These are phyloP conservation scores for Vidua macroura DNA, from an alignment of 2,113 vertebrate genomes.

Conservation along the genomic window DNA sequence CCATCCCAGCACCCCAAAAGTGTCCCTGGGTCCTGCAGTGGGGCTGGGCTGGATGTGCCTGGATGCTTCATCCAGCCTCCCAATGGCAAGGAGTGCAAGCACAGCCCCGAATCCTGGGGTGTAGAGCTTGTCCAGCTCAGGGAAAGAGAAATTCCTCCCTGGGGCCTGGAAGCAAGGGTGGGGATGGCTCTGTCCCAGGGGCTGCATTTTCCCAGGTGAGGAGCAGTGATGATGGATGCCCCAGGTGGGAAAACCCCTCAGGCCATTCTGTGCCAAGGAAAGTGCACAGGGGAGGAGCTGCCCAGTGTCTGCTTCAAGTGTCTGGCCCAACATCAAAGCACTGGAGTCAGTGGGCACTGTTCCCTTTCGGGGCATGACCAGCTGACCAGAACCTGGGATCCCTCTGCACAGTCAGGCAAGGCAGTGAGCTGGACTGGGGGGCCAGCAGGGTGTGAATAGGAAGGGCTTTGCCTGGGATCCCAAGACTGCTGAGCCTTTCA, in stretches of 20 bases:
- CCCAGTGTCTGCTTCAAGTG: background rate
- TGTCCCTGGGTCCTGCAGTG: background rate
- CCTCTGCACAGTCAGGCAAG: rapidly evolving
- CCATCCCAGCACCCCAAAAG: rapidly evolving
- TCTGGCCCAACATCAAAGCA: background rate
- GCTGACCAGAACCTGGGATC: rapidly evolving
- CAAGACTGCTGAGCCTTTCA: background rate
- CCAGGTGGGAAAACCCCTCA: background rate
- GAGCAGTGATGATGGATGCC: background rate
- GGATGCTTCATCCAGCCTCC: background rate
- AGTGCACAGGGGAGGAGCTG: background rate
- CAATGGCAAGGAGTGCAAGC: rapidly evolving
- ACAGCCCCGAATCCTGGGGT: background rate
- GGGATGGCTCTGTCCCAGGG: background rate
- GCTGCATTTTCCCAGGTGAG: background rate
- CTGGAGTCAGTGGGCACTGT: background rate
- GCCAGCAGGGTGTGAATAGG: background rate
- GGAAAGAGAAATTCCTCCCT: background rate
- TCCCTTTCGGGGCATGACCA: background rate
- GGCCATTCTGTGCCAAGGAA: background rate
- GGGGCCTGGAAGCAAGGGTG: background rate
- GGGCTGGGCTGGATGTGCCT: background rate
- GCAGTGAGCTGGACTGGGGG: background rate
- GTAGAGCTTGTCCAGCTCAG: background rate
- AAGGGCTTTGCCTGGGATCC: background rate